Percentiles rank a stretch among this genome's conserved stretches.
These are phyloP conservation scores for Myotis vivesi DNA, from an alignment of 2,797 vertebrate genomes.

Conservation along the genomic window DNA sequence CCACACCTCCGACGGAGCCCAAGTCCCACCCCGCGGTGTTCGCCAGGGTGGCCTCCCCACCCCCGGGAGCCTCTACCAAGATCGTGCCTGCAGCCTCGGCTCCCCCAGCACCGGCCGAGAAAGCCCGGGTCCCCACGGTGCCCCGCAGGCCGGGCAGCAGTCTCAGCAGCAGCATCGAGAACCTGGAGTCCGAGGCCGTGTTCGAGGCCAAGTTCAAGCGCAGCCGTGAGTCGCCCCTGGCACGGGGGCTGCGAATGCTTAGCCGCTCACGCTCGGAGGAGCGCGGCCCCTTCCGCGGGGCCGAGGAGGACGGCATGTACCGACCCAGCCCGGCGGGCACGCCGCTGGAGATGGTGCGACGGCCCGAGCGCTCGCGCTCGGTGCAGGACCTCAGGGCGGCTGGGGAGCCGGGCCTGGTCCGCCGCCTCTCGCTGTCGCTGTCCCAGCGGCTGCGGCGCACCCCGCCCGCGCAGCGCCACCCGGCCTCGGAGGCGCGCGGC, in stretches of 20 bases:
- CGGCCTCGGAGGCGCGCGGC: conserved; percentile 85
- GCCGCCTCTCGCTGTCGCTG: conserved; percentile 87
- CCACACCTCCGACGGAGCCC: background rate
- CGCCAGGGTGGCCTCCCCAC: conserved; percentile 86
- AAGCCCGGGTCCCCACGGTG: conserved; percentile 38
- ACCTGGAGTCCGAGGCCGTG: conserved; percentile 94
- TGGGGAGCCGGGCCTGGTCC: conserved; percentile 92
- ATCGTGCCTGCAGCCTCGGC: conserved; percentile 1
- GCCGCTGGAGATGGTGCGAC: conserved; percentile 90
- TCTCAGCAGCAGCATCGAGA: conserved; percentile 85
- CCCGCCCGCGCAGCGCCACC: conserved; percentile 87
- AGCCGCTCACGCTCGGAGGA: conserved; percentile 93
- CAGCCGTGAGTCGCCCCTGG: conserved; percentile 91
- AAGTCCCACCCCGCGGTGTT: conserved; percentile 88
- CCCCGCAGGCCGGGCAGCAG: conserved; percentile 57
- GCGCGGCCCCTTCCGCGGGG: conserved; percentile 82
- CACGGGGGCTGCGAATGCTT: conserved; percentile 92
- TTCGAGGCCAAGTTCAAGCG: conserved; percentile 97
- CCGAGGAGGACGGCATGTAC: conserved; percentile 90
- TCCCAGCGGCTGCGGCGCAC: conserved; percentile 91
- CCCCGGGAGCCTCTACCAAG: conserved; percentile 23
- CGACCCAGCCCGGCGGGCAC: conserved; percentile 92
- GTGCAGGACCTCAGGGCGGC: conserved; percentile 94
- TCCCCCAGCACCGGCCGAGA: background rate
- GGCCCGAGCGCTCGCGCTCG: conserved; percentile 93